phyloP scores from a whole-genome alignment of 2,888 invertebrate genomes.

The Nysson spinosus region DNA sequence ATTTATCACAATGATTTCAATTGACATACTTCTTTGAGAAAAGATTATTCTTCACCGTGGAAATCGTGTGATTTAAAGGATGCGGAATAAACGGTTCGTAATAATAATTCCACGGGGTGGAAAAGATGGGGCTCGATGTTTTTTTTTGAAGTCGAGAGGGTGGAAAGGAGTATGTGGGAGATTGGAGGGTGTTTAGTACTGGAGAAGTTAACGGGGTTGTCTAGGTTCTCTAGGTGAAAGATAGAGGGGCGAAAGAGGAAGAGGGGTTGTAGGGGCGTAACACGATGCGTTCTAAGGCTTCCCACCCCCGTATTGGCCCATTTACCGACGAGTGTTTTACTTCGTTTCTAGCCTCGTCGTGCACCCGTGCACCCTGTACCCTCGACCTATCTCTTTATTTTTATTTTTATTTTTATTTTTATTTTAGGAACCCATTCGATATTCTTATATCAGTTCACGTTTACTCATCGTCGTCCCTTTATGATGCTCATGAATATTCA shows the following conservation, averaged over 20 bases:
- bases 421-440: too few relatives aligned
- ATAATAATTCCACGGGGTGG: too few relatives aligned
- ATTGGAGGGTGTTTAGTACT: conserved; percentile 48
- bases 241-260: conserved; percentile 12
- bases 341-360: conserved; percentile 21
- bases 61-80: too few relatives aligned
- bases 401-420: not conserved
- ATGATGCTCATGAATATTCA: too few relatives aligned
- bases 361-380: not conserved
- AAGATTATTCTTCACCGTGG: too few relatives aligned
- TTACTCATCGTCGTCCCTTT: too few relatives aligned
- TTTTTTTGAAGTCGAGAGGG: conserved; percentile 7
- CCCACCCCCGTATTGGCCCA: conserved; percentile 74
- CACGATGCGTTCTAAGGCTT: conserved; percentile 71
- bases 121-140: not conserved
- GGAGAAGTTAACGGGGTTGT: conserved; percentile 46
- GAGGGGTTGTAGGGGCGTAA: conserved; percentile 47
- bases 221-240: not conserved
- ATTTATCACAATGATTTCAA: too few relatives aligned
- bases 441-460: too few relatives aligned
- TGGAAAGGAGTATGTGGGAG: conserved; percentile 6
- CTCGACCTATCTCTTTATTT: not conserved
- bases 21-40: too few relatives aligned
- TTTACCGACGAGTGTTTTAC: conserved; percentile 56
- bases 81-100: too few relatives aligned